These are phyloP conservation scores for Mythimna loreyi DNA, from an alignment of 2,888 invertebrate genomes.

Conservation along the genomic window DNA sequence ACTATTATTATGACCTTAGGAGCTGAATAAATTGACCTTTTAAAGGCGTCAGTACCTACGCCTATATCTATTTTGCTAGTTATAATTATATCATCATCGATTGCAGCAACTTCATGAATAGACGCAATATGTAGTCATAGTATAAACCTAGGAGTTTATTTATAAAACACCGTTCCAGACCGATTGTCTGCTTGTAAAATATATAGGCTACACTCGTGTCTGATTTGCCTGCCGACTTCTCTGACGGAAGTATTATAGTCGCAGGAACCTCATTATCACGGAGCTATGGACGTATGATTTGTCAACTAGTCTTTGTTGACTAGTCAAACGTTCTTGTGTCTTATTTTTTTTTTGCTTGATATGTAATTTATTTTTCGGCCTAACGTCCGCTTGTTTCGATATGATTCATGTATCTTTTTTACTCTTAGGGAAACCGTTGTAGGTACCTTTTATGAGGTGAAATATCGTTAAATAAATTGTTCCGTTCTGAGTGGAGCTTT, in stretches of 20 bases:
- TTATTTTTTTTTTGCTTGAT: not conserved
- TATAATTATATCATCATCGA: constrained; percentile 1
- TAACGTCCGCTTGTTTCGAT: not conserved
- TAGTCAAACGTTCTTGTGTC: not conserved
- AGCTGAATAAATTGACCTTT: constrained; percentile 40
- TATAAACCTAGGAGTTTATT: constrained; percentile 32
- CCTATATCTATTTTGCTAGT: not conserved
- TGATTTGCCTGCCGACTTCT: not conserved
- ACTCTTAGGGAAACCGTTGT: too few species aligned
- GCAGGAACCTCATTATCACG: not conserved
- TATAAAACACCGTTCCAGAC: constrained; percentile 48
- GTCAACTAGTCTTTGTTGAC: not conserved
- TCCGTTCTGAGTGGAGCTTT: too few species aligned
- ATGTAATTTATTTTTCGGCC: not conserved
- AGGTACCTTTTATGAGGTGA: too few species aligned
- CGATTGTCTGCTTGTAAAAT: constrained; percentile 31
- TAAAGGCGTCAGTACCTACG: constrained; percentile 17
- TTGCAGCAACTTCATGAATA: constrained; percentile 23
- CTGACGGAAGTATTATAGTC: not conserved
- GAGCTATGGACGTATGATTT: not conserved
- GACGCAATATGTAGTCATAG: constrained; percentile 14
- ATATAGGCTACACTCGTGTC: constrained; percentile 1
- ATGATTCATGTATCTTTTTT: too few species aligned
- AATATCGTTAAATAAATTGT: too few species aligned
- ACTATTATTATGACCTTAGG: constrained; percentile 18